Conservation (phyloP, 2,888 invertebrate species). For the Euplagia quadripunctaria region DNA sequence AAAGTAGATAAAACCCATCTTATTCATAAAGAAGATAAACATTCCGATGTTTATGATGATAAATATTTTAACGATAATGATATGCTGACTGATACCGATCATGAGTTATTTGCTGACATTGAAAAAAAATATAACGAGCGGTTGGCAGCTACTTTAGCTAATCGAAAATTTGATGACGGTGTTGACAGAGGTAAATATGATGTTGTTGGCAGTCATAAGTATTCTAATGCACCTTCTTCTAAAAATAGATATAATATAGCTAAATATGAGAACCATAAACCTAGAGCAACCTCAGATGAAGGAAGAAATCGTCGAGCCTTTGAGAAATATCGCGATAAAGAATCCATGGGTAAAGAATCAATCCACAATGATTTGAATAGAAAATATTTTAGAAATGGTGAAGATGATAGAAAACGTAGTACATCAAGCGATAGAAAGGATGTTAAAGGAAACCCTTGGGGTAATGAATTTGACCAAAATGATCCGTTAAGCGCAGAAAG, state of each 20-base stretch:
- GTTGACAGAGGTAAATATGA: slow-evolving; percentile 4
- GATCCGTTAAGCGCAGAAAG: slow-evolving; percentile 63
- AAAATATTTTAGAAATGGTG: slow-evolving; percentile 27
- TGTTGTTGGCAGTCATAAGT: not conserved
- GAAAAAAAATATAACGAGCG: slow-evolving; percentile 24
- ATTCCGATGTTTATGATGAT: not conserved
- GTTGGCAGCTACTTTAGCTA: not conserved
- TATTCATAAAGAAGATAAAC: slow-evolving; percentile 9
- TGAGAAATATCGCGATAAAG: slow-evolving; percentile 28
- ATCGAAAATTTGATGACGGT: slow-evolving; percentile 19
- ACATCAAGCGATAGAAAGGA: slow-evolving; percentile 25
- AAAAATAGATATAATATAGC: slow-evolving; percentile 20
- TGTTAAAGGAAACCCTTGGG: slow-evolving; percentile 26
- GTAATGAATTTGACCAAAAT: slow-evolving; percentile 36
- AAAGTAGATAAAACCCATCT: slow-evolving; percentile 15
- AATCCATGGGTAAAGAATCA: slow-evolving; percentile 2
- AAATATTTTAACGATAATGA: slow-evolving; percentile 18
- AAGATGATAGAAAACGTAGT: slow-evolving; percentile 34
- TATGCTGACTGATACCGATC: slow-evolving; percentile 24
- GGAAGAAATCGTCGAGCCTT: slow-evolving; percentile 19
- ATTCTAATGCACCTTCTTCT: slow-evolving; percentile 2
- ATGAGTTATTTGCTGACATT: slow-evolving; percentile 26
- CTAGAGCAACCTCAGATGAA: slow-evolving; percentile 28
- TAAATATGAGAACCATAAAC: slow-evolving; percentile 22
- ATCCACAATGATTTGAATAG: slow-evolving; percentile 25